A percentile compares a stretch with the other conserved stretches of the same genome.
Conservation (phyloP, 2,797 vertebrate species). For the Sebastes matsubarae region DNA sequence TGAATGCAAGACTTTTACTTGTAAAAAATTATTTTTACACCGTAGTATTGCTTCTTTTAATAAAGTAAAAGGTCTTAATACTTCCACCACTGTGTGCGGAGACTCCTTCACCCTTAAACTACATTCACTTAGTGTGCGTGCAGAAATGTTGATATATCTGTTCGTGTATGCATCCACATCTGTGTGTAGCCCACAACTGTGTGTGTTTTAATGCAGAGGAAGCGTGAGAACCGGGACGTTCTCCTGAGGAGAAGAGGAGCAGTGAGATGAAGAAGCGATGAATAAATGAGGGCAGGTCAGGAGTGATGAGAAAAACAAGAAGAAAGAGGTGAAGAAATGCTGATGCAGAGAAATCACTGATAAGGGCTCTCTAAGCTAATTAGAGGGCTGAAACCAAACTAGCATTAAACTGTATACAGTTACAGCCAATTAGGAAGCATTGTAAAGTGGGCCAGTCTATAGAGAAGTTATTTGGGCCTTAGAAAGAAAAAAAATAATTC, state of each 20-base stretch:
- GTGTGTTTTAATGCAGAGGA: constrained; percentile 30
- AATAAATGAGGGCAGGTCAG: constrained; percentile 38
- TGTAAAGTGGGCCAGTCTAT: constrained; percentile 22
- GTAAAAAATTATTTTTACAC: too few species aligned
- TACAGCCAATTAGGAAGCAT: constrained; percentile 35
- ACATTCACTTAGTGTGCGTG: not conserved
- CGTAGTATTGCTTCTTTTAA: too few species aligned
- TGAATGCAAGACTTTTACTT: too few species aligned
- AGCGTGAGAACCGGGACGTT: constrained; percentile 68
- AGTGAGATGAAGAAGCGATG: constrained; percentile 38
- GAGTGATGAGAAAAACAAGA: constrained; percentile 37
- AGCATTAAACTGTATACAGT: constrained; percentile 16
- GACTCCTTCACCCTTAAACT: not conserved
- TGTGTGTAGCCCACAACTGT: not conserved
- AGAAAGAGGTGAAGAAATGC: constrained; percentile 56
- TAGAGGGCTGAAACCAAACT: constrained; percentile 41
- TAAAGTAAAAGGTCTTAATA: too few species aligned
- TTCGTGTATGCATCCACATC: not conserved
- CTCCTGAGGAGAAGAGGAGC: constrained; percentile 37
- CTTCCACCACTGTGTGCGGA: not conserved
- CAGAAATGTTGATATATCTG: constrained; percentile 5
- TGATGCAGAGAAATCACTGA: constrained; percentile 53
- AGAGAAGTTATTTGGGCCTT: not conserved
- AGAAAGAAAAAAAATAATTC: not conserved
- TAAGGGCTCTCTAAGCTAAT: constrained; percentile 54